Evolutionary conservation across 1,140 invertebrate genomes (phyloP).

Genomic region (Lithobius niger): DNA sequence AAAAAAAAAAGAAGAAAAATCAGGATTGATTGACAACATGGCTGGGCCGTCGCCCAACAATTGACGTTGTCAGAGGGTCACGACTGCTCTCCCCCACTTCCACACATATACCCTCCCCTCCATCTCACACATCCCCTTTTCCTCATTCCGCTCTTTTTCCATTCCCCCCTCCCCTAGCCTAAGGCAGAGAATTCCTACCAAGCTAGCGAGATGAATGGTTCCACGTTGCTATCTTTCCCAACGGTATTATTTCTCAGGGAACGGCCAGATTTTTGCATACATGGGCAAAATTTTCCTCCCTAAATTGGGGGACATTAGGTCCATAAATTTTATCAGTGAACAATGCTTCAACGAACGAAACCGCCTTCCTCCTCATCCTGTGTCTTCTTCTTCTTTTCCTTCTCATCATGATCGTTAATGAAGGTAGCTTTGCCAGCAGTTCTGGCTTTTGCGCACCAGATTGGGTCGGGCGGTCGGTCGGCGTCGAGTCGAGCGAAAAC

Average conservation of each 20-base stretch:
- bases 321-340: slow-evolving; percentile 10
- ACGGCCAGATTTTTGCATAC: slow-evolving; percentile 1
- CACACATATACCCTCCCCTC: not conserved
- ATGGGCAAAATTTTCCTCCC: slow-evolving; percentile 6
- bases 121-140: not conserved
- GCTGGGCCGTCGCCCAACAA: too few species aligned
- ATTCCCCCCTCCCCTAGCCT: too few species aligned
- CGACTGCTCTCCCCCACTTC: too few species aligned
- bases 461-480: not conserved
- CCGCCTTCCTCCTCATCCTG: too few species aligned
- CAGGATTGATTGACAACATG: too few species aligned
- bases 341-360: not conserved
- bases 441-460: not conserved
- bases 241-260: slow-evolving; percentile 2
- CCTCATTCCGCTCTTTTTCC: too few species aligned
- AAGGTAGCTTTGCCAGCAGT: not conserved
- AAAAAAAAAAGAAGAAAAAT: too few species aligned
- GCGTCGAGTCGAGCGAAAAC: not conserved
- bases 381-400: too few species aligned
- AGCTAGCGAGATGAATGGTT: slow-evolving; percentile 5
- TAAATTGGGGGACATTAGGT: slow-evolving; percentile 5
- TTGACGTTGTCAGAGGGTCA: too few species aligned
- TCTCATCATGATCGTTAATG: slow-evolving; percentile 3
- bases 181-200: too few species aligned
- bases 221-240: slow-evolving; percentile 2